Evolutionary conservation across 2,888 invertebrate species (phyloP).

Genomic region (Cryptocephalus primarius): DNA sequence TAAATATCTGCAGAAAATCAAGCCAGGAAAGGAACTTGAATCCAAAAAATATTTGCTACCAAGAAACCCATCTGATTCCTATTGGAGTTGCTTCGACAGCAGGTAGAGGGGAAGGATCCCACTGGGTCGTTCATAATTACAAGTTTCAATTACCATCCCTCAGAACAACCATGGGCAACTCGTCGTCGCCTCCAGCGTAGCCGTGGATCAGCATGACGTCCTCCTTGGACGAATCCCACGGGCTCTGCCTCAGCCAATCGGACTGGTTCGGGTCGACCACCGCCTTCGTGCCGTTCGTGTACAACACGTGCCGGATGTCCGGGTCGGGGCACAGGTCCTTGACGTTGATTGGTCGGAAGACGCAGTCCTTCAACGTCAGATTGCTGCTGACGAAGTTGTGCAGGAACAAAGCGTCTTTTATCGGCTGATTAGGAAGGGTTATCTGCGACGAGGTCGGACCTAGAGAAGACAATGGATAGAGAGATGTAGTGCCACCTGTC

Average conservation of each 20-base stretch:
- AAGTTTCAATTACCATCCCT: conserved; percentile 47
- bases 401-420: conserved; percentile 52
- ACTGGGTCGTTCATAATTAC: not conserved
- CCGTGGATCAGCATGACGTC: conserved; percentile 64
- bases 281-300: conserved; percentile 44
- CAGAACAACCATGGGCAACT: conserved; percentile 59
- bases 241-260: conserved; percentile 64
- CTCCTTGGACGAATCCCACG: conserved; percentile 58
- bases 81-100: too few relatives aligned
- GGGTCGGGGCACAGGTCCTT: conserved; percentile 62
- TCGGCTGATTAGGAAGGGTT: conserved; percentile 36
- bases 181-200: conserved; percentile 67
- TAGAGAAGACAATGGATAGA: conserved; percentile 5
- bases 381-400: conserved; percentile 49
- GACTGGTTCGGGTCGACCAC: conserved; percentile 45
- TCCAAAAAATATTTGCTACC: too few relatives aligned
- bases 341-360: conserved; percentile 45
- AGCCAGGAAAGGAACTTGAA: too few relatives aligned
- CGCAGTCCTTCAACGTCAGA: conserved; percentile 54
- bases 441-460: conserved; percentile 8
- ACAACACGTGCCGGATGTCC: conserved; percentile 52
- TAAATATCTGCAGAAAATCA: too few relatives aligned
- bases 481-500: conserved; percentile 1
- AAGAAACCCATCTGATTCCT: too few relatives aligned
- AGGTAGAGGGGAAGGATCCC: too few relatives aligned